These are phyloP conservation scores for Holocentrus rufus DNA, from an alignment of 2,797 vertebrate genomes.

Conservation along the genomic window DNA sequence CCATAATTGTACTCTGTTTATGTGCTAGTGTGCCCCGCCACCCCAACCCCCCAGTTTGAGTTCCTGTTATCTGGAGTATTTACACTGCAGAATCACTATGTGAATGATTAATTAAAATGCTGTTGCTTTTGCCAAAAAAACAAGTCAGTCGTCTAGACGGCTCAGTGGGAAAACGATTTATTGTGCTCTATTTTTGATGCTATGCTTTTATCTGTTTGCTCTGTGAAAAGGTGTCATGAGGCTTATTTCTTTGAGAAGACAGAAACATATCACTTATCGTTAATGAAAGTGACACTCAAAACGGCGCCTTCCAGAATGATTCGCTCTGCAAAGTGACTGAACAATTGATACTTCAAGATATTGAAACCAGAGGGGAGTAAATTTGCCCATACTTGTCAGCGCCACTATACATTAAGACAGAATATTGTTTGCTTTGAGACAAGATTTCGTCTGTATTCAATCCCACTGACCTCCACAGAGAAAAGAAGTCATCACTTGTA, in stretches of 20 bases:
- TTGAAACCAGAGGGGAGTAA: not conserved
- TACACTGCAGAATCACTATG: conserved; percentile 62
- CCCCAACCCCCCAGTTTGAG: conserved; percentile 35
- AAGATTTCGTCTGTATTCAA: too few species aligned
- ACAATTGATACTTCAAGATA: not conserved
- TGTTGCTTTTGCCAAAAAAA: conserved; percentile 59
- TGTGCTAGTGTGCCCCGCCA: conserved; percentile 55
- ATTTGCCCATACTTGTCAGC: not conserved
- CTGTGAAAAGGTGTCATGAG: conserved; percentile 18
- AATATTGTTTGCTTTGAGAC: too few species aligned
- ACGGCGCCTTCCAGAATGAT: conserved; percentile 27
- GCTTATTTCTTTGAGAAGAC: not conserved
- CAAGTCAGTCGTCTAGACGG: conserved; percentile 45
- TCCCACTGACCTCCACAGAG: not conserved
- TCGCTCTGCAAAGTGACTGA: not conserved
- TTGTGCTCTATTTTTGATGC: conserved; percentile 42
- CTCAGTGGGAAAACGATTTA: conserved; percentile 57
- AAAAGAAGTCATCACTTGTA: not conserved
- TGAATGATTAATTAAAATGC: conserved; percentile 76
- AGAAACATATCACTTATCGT: conserved; percentile 31
- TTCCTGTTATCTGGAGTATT: conserved; percentile 74
- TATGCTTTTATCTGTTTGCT: conserved; percentile 25
- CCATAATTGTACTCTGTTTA: conserved; percentile 71
- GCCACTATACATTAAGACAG: not conserved
- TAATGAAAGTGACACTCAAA: conserved; percentile 40